Evolutionary conservation across 1,140 invertebrate genomes (phyloP).

Genomic region (Euwallacea fornicatus): DNA sequence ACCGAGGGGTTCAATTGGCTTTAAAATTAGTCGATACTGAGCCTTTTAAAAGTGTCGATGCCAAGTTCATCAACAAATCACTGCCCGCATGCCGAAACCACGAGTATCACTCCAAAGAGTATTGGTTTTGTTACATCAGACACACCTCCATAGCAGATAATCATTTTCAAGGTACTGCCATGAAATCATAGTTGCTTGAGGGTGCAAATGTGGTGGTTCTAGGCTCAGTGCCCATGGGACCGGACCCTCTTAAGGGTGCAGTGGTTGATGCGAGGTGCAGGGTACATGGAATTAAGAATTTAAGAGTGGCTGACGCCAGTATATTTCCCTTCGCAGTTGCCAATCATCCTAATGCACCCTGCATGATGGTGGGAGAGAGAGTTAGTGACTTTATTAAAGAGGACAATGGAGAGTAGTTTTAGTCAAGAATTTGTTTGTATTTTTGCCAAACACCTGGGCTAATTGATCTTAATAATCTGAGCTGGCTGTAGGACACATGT

Average conservation of each 20-base stretch:
- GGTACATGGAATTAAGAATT: slow-evolving; percentile 56
- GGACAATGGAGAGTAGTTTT: slow-evolving; percentile 47
- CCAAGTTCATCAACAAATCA: slow-evolving; percentile 33
- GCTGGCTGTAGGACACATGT: too few species aligned
- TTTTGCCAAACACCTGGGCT: too few species aligned
- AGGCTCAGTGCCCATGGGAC: slow-evolving; percentile 24
- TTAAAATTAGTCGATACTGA: slow-evolving; percentile 39
- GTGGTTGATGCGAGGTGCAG: slow-evolving; percentile 62
- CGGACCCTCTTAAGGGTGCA: slow-evolving; percentile 19
- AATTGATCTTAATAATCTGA: too few species aligned
- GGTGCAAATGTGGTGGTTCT: background rate
- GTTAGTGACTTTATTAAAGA: slow-evolving; percentile 77
- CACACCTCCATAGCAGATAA: slow-evolving; percentile 57
- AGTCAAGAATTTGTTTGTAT: background rate
- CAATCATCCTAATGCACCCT: slow-evolving; percentile 73
- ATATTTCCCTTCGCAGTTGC: slow-evolving; percentile 71
- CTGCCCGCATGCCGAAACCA: slow-evolving; percentile 42
- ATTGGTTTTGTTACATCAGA: slow-evolving; percentile 44
- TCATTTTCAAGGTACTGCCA: slow-evolving; percentile 16
- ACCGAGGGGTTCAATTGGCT: slow-evolving; percentile 38
- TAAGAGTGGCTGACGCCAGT: slow-evolving; percentile 76
- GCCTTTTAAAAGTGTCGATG: slow-evolving; percentile 41
- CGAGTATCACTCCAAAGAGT: slow-evolving; percentile 40
- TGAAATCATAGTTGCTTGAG: background rate
- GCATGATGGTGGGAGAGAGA: slow-evolving; percentile 87